Evolutionary conservation across 1,140 invertebrate genomes (phyloP), one percentile per base, ranked within the genome.

Genomic region (Penaeus japonicus): DNA sequence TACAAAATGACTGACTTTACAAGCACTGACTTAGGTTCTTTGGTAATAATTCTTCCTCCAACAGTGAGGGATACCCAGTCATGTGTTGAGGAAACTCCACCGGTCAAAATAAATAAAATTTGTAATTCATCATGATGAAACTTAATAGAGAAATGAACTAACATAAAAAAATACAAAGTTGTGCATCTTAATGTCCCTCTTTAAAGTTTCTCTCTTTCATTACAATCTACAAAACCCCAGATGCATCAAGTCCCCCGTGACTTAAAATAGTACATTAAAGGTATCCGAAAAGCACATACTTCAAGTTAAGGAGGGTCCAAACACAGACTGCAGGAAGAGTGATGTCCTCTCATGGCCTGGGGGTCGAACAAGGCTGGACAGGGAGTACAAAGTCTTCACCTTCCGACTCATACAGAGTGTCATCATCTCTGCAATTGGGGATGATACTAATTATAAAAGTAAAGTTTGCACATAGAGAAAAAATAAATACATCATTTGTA

Each of bases 51-150:
- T 93, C 95, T 95, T 27, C 97, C 97, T 79, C 97, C 97, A 59
- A 98, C 95, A 93, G 98, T 98, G 20, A 98, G 92, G 62, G 95
- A 96, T 35, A 98, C 94, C 97, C 97, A 98, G 90, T 97, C 96
- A 47, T 88, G 73, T 77, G 65, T 77, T 53, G 65, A 24, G 18
- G 83, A 77, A 5, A 57, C 83, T 54, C 65, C 65, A 73, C 22
- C 22, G 5, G 24, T 12, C 47, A 57, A 32, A 27, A 84, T 18
- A 82, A 82, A 32, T 47, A 39, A 4, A 47, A 22, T n/a, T 0
- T 55, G 12, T 10, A 12, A 22, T 7, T n/a, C n/a, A n/a, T n/a
- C n/a, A n/a, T n/a, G n/a, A n/a, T n/a, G n/a, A n/a, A n/a, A n/a
- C n/a, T n/a, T n/a, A n/a, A n/a, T n/a, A n/a, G n/a, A n/a, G n/a